Conservation (phyloP, 2,797 vertebrate species). For the Hippocampus kuda region DNA sequence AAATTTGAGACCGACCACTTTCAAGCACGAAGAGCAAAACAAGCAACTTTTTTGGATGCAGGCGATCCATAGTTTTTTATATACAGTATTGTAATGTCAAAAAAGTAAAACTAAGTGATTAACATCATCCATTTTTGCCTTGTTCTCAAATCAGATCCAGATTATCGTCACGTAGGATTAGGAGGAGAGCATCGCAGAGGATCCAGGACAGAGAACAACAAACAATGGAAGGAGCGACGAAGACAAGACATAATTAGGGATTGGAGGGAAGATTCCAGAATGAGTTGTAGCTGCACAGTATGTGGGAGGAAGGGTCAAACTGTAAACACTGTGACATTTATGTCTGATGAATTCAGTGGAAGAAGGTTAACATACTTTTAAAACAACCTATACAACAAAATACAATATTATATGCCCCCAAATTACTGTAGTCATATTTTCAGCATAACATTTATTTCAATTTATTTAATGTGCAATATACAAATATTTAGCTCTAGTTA, state of each 20-base stretch:
- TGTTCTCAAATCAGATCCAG: slow-evolving; percentile 34
- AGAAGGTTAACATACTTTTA: not conserved
- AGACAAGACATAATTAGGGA: slow-evolving; percentile 23
- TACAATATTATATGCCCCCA: not conserved
- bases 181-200: not conserved
- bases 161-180: slow-evolving; percentile 11
- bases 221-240: slow-evolving; percentile 11
- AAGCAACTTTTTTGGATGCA: not conserved
- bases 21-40: too few species aligned
- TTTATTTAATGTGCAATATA: not conserved
- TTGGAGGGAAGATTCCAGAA: not conserved
- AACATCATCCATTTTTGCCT: slow-evolving; percentile 16
- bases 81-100: not conserved
- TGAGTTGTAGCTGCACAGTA: not conserved
- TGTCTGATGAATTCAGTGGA: not conserved
- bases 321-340: not conserved
- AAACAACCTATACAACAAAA: not conserved
- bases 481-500: not conserved
- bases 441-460: not conserved
- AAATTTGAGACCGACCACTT: too few species aligned
- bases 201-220: slow-evolving; percentile 11
- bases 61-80: not conserved
- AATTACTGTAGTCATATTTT: not conserved
- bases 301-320: not conserved
- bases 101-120: not conserved